Evolutionary conservation across 1,140 invertebrate genomes (phyloP), one percentile per base, ranked within the genome.

Genomic region (Caenorhabditis remanei): DNA sequence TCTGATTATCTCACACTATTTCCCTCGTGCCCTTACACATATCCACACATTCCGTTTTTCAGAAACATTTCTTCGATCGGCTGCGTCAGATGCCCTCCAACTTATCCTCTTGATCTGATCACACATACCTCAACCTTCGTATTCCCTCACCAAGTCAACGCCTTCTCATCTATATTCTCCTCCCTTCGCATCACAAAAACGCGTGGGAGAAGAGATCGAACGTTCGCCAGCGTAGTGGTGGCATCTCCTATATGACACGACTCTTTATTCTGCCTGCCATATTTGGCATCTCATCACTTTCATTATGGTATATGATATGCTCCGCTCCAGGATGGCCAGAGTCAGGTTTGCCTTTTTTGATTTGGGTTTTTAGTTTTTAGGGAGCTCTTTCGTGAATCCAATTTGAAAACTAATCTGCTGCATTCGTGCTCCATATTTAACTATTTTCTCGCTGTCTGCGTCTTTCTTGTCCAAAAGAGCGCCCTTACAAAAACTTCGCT

Each of bases 261-360:
- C 88, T 92, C 32, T 89, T 92, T 24, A 91, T 92, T 71, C 89
- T 93, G 32, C 91, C 92, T 32, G 90, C 87, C 56, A 92, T 92
- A 41, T 92, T 92, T 87, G 89, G 82, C 55, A 56, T 86, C 24
- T 88, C 91, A 13, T 93, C 92, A 4, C 63, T 92, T 19, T 88
- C 88, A 11, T 53, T 92, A 55, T 93, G 90, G 90, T 86, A 90
- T 24, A 88, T 92, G 86, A 88, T 92, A 21, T 88, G 56, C 58
- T 87, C 86, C 41, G 92, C 91, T 40, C 92, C 91, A 9, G 92
- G 89, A 43, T 92, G 91, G 91, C 46, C 88, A 24, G 55, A 82
- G 40, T 85, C 91, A 83, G 88, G 79, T 85, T 55, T 21, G 55
- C 63, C 13, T 56, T 88, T 75, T 88, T n/a, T 24, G 5, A 55